These are phyloP conservation scores for Probosciger aterrimus DNA, from an alignment of 2,113 vertebrate genomes.

Conservation along the genomic window DNA sequence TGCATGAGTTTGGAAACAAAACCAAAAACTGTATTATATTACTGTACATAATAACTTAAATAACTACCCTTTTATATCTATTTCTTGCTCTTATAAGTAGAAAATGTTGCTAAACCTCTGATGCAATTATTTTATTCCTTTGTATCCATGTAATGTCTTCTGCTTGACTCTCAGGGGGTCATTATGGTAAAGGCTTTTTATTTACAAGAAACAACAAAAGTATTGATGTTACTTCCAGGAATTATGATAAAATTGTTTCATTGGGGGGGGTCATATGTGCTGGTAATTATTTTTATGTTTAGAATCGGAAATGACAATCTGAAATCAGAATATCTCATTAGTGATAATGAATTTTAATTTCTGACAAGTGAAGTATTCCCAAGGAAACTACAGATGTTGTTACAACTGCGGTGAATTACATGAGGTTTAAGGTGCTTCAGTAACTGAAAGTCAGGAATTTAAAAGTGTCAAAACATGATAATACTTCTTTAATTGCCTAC, in stretches of 20 bases:
- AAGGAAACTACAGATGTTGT: not conserved
- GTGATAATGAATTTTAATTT: constrained; percentile 28
- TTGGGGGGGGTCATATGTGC: not conserved
- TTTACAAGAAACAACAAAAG: not conserved
- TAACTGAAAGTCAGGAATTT: not conserved
- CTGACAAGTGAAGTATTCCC: constrained; percentile 5
- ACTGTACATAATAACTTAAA: not conserved
- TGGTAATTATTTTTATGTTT: constrained; percentile 32
- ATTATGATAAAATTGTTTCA: not conserved
- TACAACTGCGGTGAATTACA: not conserved
- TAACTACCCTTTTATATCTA: not conserved
- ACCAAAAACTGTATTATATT: not conserved
- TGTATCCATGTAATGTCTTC: not conserved
- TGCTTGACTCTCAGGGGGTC: not conserved
- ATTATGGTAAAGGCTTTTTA: not conserved
- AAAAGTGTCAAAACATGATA: not conserved
- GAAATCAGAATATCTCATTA: constrained; percentile 29
- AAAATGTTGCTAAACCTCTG: not conserved
- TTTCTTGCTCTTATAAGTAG: not conserved
- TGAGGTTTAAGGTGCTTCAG: not conserved
- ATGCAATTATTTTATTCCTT: not conserved
- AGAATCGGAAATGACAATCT: constrained; percentile 16
- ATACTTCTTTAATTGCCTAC: not conserved
- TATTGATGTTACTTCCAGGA: not conserved
- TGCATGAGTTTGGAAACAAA: not conserved